A percentile compares a stretch with the other conserved stretches of the same genome.
These are phyloP conservation scores for Acanthurus lineatus DNA, from an alignment of 2,797 vertebrate genomes.

Conservation along the genomic window DNA sequence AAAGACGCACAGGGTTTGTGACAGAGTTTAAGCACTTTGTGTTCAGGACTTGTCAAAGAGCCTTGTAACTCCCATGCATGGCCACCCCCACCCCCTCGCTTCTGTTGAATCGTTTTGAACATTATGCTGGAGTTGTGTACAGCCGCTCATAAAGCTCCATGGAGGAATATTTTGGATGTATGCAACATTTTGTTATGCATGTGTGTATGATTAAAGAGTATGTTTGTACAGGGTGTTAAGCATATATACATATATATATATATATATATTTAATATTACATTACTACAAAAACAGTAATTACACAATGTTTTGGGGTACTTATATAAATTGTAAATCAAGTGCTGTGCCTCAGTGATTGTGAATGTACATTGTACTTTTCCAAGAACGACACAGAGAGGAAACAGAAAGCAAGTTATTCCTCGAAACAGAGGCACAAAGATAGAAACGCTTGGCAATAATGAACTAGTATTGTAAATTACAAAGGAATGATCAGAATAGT, in stretches of 20 bases:
- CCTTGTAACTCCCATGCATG: constrained; percentile 75
- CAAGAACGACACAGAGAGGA: constrained; percentile 48
- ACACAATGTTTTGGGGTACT: constrained; percentile 76
- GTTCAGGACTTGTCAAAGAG: constrained; percentile 50
- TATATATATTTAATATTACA: constrained; percentile 73
- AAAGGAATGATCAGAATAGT: constrained; percentile 81
- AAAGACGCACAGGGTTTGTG: constrained; percentile 53
- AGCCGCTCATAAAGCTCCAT: constrained; percentile 33
- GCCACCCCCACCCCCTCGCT: constrained; percentile 50
- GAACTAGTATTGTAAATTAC: constrained; percentile 80
- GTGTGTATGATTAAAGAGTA: constrained; percentile 66
- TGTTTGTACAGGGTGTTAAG: constrained; percentile 75
- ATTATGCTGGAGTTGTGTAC: constrained; percentile 68
- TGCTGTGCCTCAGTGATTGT: constrained; percentile 85
- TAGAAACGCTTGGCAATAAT: constrained; percentile 83
- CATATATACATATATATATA: constrained; percentile 30
- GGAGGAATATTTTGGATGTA: constrained; percentile 67
- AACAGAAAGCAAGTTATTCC: constrained; percentile 62
- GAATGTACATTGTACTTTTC: constrained; percentile 82
- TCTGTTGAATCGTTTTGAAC: constrained; percentile 53
- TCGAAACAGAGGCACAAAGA: constrained; percentile 63
- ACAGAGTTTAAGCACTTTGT: constrained; percentile 64
- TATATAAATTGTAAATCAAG: constrained; percentile 78
- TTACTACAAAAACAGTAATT: constrained; percentile 60
- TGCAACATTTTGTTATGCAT: constrained; percentile 77